These are phyloP conservation scores for Falco biarmicus DNA, from an alignment of 2,797 vertebrate species.

Conservation along the genomic window DNA sequence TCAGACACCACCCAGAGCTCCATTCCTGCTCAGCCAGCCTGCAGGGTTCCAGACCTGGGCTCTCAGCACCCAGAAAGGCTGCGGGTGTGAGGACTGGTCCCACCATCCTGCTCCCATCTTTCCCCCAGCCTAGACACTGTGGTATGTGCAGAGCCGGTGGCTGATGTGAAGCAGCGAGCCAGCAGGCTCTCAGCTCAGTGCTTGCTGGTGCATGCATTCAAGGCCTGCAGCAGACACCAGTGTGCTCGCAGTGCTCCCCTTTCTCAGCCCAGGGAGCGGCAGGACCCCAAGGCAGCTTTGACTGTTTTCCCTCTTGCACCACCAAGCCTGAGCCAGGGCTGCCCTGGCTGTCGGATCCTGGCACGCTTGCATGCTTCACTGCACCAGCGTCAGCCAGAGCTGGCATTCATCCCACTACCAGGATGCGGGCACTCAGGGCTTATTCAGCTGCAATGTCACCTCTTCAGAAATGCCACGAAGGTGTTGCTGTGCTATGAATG, in stretches of 20 bases:
- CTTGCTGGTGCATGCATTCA: accelerated
- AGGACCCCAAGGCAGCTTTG: neutral
- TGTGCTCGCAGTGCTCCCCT: neutral
- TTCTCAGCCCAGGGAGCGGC: neutral
- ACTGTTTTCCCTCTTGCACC: neutral
- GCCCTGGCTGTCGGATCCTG: neutral
- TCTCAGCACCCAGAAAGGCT: neutral
- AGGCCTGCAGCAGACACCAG: neutral
- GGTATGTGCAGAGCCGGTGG: accelerated
- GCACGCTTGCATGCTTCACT: accelerated
- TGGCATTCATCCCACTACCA: neutral
- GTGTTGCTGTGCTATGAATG: neutral
- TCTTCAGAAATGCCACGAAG: neutral
- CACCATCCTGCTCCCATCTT: neutral
- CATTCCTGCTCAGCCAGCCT: neutral
- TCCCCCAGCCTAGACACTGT: neutral
- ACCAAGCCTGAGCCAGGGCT: accelerated
- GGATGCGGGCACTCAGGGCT: accelerated
- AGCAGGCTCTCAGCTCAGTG: no score
- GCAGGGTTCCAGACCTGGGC: accelerated
- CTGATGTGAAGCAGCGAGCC: neutral
- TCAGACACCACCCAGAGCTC: neutral
- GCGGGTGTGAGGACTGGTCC: neutral
- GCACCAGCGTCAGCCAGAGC: neutral
- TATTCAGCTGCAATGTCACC: neutral